Percentiles rank a stretch among this genome's conserved stretches.
phyloP scores from a whole-genome alignment of 2,113 vertebrate genomes.

The Rhipidura dahli region DNA sequence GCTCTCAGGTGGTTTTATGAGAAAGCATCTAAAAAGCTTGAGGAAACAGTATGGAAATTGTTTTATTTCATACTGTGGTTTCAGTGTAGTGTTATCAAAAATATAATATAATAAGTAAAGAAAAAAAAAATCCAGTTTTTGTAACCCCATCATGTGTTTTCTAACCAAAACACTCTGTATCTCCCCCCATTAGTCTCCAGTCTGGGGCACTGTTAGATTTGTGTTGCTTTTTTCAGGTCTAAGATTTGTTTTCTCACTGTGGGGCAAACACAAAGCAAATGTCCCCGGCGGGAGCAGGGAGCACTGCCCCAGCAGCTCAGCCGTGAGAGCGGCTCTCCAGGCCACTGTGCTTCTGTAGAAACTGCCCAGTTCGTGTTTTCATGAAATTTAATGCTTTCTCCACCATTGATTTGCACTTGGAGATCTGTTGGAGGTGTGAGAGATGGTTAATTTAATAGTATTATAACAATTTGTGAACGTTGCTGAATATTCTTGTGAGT shows the following conservation, averaged over 20 bases:
- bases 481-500: neutral
- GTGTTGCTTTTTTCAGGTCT: neutral
- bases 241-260: neutral
- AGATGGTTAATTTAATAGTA: neutral
- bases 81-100: neutral
- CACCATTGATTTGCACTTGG: neutral
- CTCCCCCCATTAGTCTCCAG: neutral
- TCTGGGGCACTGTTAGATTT: neutral
- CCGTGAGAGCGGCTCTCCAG: fast-evolving
- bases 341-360: neutral
- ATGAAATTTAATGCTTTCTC: neutral
- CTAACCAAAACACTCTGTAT: neutral
- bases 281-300: neutral
- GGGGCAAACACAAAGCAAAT: neutral
- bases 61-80: neutral
- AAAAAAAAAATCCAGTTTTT: neutral
- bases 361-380: neutral
- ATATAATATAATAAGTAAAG: neutral
- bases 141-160: neutral
- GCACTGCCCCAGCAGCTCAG: neutral
- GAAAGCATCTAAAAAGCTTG: neutral
- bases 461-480: neutral
- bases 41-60: neutral
- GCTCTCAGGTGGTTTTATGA: neutral
- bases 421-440: neutral